Percentiles rank a stretch among this genome's conserved stretches.
These are phyloP conservation scores for Pyralis farinalis DNA, from an alignment of 2,888 invertebrate genomes.

Conservation along the genomic window DNA sequence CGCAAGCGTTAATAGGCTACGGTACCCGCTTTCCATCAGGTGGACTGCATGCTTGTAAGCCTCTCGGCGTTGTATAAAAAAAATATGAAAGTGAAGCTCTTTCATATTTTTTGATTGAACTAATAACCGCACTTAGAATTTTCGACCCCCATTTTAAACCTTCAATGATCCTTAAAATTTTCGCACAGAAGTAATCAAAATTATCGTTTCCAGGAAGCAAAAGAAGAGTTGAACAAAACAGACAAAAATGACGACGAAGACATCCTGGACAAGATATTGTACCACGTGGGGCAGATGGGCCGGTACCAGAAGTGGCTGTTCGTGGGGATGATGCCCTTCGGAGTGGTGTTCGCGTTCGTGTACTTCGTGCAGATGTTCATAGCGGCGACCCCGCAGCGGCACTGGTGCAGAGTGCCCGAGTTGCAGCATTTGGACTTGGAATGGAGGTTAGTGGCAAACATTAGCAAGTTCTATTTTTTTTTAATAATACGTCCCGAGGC, in stretches of 20 bases:
- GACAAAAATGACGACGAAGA: slow-evolving; percentile 32
- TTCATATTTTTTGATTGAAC: too few species aligned
- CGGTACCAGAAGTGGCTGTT: slow-evolving; percentile 62
- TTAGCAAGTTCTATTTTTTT: not conserved
- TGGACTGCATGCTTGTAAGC: too few species aligned
- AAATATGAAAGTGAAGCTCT: too few species aligned
- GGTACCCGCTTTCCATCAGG: too few species aligned
- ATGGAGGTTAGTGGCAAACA: slow-evolving; percentile 56
- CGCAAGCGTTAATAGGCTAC: too few species aligned
- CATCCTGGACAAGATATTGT: slow-evolving; percentile 50
- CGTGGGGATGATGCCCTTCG: slow-evolving; percentile 58
- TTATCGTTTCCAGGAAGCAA: slow-evolving; percentile 29
- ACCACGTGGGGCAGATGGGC: slow-evolving; percentile 61
- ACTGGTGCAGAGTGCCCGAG: slow-evolving; percentile 65
- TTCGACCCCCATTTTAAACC: too few species aligned
- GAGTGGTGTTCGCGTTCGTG: slow-evolving; percentile 60
- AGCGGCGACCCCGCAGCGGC: slow-evolving; percentile 55
- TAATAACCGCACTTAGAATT: too few species aligned
- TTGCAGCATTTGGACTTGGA: slow-evolving; percentile 45
- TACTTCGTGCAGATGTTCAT: slow-evolving; percentile 72
- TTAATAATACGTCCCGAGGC: not conserved
- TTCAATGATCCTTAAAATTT: too few species aligned
- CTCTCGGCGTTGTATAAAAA: too few species aligned
- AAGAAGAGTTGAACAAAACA: slow-evolving; percentile 33
- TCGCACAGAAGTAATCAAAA: too few species aligned